phyloP scores from a whole-genome alignment of 1,140 invertebrate species.

The Thaumatotibia leucotreta region DNA sequence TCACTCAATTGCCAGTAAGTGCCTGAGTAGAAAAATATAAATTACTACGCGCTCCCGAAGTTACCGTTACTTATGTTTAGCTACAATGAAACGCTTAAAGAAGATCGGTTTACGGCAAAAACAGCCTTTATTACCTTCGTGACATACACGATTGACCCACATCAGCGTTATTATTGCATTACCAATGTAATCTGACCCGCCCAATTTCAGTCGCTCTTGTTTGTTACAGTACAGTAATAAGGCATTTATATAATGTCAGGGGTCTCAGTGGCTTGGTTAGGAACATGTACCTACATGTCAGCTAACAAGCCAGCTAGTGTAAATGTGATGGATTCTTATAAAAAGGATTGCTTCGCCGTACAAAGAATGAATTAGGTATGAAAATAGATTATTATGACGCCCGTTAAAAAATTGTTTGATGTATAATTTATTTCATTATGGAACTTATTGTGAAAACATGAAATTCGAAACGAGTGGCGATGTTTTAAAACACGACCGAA shows the following conservation, averaged over 20 bases:
- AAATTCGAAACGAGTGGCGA: too few species aligned
- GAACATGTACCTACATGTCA: not conserved
- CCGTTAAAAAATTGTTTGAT: too few species aligned
- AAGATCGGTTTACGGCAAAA: constrained; percentile 51
- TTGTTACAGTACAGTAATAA: not conserved
- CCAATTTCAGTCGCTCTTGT: constrained; percentile 1
- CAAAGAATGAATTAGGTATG: too few species aligned
- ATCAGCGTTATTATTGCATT: constrained; percentile 38
- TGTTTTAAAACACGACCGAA: too few species aligned
- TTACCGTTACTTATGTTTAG: constrained; percentile 33
- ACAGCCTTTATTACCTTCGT: constrained; percentile 45
- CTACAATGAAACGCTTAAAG: constrained; percentile 44
- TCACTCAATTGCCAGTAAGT: not conserved
- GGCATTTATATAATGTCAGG: constrained; percentile 3
- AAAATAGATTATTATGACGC: too few species aligned
- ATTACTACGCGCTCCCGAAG: not conserved
- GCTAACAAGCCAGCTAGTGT: not conserved
- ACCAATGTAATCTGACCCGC: constrained; percentile 23
- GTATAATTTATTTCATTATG: too few species aligned
- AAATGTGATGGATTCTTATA: not conserved
- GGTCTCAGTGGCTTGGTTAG: not conserved
- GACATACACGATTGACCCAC: constrained; percentile 47
- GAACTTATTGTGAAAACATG: too few species aligned
- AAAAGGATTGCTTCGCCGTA: too few species aligned
- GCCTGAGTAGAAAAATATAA: not conserved